Evolutionary conservation across 2,797 vertebrate genomes (phyloP), one percentile per base, ranked within the genome.

Genomic region (Anomalospiza imberbis): DNA sequence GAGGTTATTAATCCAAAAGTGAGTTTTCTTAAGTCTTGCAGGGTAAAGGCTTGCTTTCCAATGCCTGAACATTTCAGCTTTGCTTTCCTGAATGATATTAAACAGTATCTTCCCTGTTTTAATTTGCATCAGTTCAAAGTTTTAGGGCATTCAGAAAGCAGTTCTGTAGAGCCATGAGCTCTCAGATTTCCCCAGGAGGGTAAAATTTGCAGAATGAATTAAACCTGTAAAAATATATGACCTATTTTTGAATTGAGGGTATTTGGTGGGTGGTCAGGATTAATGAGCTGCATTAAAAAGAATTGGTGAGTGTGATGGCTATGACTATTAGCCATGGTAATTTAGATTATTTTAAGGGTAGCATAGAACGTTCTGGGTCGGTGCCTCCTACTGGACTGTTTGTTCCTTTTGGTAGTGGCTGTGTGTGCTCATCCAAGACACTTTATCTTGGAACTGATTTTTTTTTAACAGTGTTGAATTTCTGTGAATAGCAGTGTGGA

Each of bases 331-430:
- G 18, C 38, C 10, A 4, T 7, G 57, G 48, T 83, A 89, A 83
- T 82, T 92, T 28, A 87, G 53, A 50, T 85, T 88, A 94, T 89
- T 95, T 95, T 87, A 82, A 80, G 75, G 32, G 38, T 60, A 45
- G 20, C 53, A 44, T 54, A 61, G 87, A 93, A 93, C 0, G 0
- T 96, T 94, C 76, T 84, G 47, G 88, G 63, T 89, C 13, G 0
- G 42, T 89, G 78, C 70, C 58, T 88, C 50, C 48, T 79, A 9
- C 50, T 44, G 36, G 22, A 45, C 79, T 81, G 17, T 68, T 60
- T 71, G 68, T 91, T 78, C 61, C 68, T 54, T 89, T 72, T 72
- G 54, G 16, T 79, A 75, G 31, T 88, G 42, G 20, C 45, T 78
- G 20, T 57, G 36, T 62, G 44, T 79, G 40, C 24, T 31, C 53